phyloP scores from a whole-genome alignment of 2,797 vertebrate genomes.

The Naso thynnoides region DNA sequence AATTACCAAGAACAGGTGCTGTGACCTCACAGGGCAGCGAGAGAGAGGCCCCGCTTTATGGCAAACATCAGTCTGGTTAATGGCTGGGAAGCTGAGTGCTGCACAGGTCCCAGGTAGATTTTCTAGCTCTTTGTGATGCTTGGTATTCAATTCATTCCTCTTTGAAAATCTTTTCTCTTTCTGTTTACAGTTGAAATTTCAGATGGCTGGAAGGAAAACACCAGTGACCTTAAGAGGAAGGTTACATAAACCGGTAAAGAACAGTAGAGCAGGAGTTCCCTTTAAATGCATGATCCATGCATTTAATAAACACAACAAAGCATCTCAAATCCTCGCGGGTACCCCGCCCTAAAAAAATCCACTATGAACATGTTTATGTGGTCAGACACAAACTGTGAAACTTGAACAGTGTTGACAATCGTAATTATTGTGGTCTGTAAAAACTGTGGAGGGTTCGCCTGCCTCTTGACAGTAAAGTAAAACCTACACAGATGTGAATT shows the following conservation, averaged over 20 bases:
- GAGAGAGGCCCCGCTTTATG: constrained; percentile 54
- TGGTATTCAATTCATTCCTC: constrained; percentile 27
- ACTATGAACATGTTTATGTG: constrained; percentile 24
- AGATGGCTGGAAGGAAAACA: constrained; percentile 41
- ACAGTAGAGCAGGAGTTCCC: constrained; percentile 28
- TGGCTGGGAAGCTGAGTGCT: constrained; percentile 12
- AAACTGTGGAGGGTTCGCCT: constrained; percentile 26
- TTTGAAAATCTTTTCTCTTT: constrained; percentile 15
- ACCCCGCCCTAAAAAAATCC: constrained; percentile 24
- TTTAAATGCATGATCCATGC: constrained; percentile 43
- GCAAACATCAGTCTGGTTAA: constrained; percentile 46
- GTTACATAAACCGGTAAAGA: constrained; percentile 45
- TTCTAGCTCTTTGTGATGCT: constrained; percentile 40
- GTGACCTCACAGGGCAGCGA: constrained; percentile 75
- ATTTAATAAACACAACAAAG: constrained; percentile 57
- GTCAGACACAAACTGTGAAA: constrained; percentile 50
- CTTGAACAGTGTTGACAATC: constrained; percentile 47
- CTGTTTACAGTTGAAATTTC: constrained; percentile 26
- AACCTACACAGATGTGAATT: constrained; percentile 55
- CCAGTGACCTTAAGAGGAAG: constrained; percentile 49
- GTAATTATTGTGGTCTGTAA: constrained; percentile 49
- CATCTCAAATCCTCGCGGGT: constrained; percentile 15
- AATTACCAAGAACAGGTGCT: constrained; percentile 75
- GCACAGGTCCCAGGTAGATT: constrained; percentile 46
- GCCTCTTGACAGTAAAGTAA: constrained; percentile 44